Evolutionary conservation across 35 echinoderm and acorn worm species (phyloP), one percentile per base, ranked within the genome.

Genomic region (Amphiura filiformis): DNA sequence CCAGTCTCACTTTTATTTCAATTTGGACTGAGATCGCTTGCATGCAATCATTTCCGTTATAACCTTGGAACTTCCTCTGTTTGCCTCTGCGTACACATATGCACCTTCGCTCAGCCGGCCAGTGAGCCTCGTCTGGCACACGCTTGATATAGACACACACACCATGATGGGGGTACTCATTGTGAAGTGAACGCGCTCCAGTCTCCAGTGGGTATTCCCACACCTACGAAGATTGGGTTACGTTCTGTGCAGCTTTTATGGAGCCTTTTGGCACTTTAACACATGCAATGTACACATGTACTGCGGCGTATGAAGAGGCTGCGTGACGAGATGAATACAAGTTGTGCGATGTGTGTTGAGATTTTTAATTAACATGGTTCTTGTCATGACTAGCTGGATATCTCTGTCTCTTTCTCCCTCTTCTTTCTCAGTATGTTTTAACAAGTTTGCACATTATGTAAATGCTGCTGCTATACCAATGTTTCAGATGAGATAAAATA

Each of bases 261-360:
- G 15, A 70, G 61, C 61, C 61, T 70, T 70, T 70, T 70, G 61
- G 61, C 61, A n/a, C 61, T 70, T 70, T 70, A 70, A 70, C 61
- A 70, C 61, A 70, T 70, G 61, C 61, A 70, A 70, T 70, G 61
- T 70, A 70, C 61, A 70, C 61, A 70, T 70, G 61, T 70, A 70
- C 61, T 70, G 61, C 61, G 61, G 61, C 61, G 61, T 70, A 70
- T 70, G 61, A 70, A 70, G 61, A 70, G 9, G 61, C 61, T 70
- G 61, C 61, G 28, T 70, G 61, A 70, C 26, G 61, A 13, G 26
- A 5, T 70, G 61, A 18, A 70, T 70, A 70, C 61, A 70, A 70
- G 61, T 70, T 15, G 9, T 26, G 20, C 44, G 61, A n/a, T 70
- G 28, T 70, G 61, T 30, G 61, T 70, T n/a, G 26, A 70, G 61